A percentile compares a stretch with the other conserved stretches of the same genome.
phyloP scores from a whole-genome alignment of 1,140 invertebrate species.

The Teleogryllus occipitalis region DNA sequence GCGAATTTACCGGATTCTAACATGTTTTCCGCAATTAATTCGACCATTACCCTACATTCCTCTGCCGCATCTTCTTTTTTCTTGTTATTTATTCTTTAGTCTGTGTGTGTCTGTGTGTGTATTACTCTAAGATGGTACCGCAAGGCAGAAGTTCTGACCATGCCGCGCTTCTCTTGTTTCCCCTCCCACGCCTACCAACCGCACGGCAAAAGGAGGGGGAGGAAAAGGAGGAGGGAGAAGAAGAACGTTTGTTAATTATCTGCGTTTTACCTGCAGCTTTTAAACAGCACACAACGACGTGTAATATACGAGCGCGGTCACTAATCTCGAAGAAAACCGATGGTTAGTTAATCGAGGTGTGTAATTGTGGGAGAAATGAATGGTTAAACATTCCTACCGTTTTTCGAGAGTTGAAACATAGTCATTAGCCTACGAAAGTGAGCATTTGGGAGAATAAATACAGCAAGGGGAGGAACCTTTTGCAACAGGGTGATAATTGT shows the following conservation, averaged over 20 bases:
- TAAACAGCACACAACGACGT: not conserved
- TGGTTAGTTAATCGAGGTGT: slow-evolving; percentile 1
- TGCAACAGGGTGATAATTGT: not conserved
- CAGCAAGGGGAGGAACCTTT: not conserved
- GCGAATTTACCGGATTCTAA: no score
- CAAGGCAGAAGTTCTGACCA: no score
- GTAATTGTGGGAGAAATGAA: not conserved
- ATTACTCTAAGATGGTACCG: no score
- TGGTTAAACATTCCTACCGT: slow-evolving; percentile 4
- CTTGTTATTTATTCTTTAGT: no score
- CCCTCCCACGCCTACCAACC: no score
- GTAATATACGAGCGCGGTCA: not conserved
- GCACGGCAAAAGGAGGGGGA: no score
- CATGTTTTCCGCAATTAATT: no score
- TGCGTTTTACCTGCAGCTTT: not conserved
- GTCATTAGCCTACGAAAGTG: not conserved
- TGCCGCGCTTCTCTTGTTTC: no score
- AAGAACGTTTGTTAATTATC: not conserved
- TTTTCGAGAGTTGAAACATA: not conserved
- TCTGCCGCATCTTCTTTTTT: no score
- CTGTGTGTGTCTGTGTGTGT: no score
- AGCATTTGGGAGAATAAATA: not conserved
- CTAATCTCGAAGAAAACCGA: not conserved
- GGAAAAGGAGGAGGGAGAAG: no score
- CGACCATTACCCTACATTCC: no score